Evolutionary conservation across 2,797 vertebrate genomes (phyloP).

Genomic region (Coregonus sp.): DNA sequence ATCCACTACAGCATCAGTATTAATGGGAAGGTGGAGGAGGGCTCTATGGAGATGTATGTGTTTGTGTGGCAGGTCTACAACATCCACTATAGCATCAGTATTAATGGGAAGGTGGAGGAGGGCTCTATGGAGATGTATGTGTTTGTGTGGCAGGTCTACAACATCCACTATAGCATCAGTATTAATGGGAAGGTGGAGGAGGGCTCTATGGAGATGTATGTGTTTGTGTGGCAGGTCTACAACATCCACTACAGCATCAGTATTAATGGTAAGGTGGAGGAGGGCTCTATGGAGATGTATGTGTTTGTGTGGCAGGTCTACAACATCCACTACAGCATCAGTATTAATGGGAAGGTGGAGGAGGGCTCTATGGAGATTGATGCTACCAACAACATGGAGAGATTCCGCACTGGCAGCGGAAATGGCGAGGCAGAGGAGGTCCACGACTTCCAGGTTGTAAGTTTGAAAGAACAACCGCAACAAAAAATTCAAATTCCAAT

Average conservation of each 20-base stretch:
- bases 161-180: conserved; percentile 94
- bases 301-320: too few relatives aligned
- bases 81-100: conserved; percentile 94
- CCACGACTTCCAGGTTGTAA: conserved; percentile 93
- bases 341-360: conserved; percentile 93
- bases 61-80: too few relatives aligned
- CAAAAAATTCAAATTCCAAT: not conserved
- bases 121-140: conserved; percentile 95
- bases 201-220: conserved; percentile 93
- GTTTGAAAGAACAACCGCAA: conserved; percentile 42
- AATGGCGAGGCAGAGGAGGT: conserved; percentile 88
- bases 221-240: too few relatives aligned
- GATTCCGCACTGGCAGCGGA: conserved; percentile 88
- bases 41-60: too few relatives aligned
- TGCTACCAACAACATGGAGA: conserved; percentile 86
- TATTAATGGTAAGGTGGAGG: conserved; percentile 93
- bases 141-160: too few relatives aligned
- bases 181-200: conserved; percentile 94
- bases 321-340: conserved; percentile 95
- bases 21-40: too few relatives aligned
- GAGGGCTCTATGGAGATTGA: conserved; percentile 94
- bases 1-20: too few relatives aligned
- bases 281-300: conserved; percentile 94
- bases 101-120: conserved; percentile 92
- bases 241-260: conserved; percentile 96